Evolutionary conservation across 2,113 vertebrate genomes (phyloP).

Genomic region (Myotis lucifugus): DNA sequence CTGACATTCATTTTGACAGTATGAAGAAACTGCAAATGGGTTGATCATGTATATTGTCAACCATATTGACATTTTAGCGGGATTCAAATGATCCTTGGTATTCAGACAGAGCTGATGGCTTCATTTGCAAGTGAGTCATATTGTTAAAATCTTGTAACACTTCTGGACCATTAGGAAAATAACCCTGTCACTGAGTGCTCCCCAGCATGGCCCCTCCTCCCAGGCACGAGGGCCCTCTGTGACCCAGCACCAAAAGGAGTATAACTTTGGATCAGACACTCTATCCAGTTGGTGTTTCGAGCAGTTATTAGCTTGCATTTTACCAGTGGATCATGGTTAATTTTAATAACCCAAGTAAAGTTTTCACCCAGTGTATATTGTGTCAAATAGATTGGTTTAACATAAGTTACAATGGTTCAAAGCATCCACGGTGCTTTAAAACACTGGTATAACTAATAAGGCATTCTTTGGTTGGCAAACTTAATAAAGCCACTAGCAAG

Average conservation of each 20-base stretch:
- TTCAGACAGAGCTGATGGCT: slow-evolving; percentile 1
- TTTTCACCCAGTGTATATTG: neutral
- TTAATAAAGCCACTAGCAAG: neutral
- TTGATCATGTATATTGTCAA: neutral
- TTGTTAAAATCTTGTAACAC: neutral
- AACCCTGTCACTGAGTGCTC: neutral
- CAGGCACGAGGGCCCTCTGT: neutral
- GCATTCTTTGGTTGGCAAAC: neutral
- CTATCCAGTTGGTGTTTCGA: neutral
- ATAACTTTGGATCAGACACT: neutral
- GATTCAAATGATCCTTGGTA: neutral
- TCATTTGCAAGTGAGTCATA: neutral
- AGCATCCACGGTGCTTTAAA: neutral
- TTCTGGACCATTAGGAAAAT: neutral
- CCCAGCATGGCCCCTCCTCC: neutral
- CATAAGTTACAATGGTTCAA: neutral
- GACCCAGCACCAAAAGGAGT: neutral
- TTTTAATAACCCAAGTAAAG: neutral
- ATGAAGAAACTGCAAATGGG: slow-evolving; percentile 14
- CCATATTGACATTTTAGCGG: neutral
- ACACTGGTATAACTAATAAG: neutral
- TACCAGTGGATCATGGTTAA: neutral
- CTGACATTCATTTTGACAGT: slow-evolving; percentile 51
- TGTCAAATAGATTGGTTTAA: neutral
- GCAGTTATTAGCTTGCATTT: slow-evolving; percentile 2